Evolutionary conservation across 2,888 invertebrate species (phyloP), one percentile per base, ranked within the genome.

Genomic region (Molanna angustata): DNA sequence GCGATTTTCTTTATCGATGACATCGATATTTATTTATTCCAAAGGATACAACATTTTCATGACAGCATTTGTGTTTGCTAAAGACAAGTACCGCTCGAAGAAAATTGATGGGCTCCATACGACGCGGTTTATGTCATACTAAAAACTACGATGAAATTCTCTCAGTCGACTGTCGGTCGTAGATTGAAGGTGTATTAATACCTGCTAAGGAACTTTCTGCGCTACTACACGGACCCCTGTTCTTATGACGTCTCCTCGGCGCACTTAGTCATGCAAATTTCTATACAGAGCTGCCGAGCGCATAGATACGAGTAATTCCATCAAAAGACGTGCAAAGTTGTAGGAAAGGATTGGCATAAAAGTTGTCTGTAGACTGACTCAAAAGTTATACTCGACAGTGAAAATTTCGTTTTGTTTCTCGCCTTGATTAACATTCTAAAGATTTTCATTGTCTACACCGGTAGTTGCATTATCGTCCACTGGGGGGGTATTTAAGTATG

Each of bases 121-220:
- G 7, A 13, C 19, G 47, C 37, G 48, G 50, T 57, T 57, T 57
- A 57, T 52, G 54, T 42, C 44, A 39, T 51, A 46, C 35, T 57
- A 57, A 57, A 57, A 57, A 49, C 21, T 54, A 57, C 57, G 57
- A 57, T 57, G 42, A 49, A 57, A 52, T 46, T 49, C 44, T 37
- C 45, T 22, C 37, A 7, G 27, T 27, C 27, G 27, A 27, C 6
- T 27, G 6, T 27, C 27, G 11, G 27, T 27, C 27, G 27, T 27
- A 27, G 27, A 27, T 27, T 27, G 27, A 27, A 27, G 27, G 27
- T n/a, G n/a, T 27, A 27, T 27, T 27, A 7, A 27, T 27, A 27
- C 27, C 11, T 27, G 11, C 11, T 7, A 27, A 27, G 27, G 11
- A 27, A 27, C 27, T 7, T 27, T 11, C 27, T 7, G n/a, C n/a